Evolutionary conservation across 92 coral and sea anemone genomes (phyloP), one percentile per base, ranked within the genome.

Genomic region (Muricea muricata): DNA sequence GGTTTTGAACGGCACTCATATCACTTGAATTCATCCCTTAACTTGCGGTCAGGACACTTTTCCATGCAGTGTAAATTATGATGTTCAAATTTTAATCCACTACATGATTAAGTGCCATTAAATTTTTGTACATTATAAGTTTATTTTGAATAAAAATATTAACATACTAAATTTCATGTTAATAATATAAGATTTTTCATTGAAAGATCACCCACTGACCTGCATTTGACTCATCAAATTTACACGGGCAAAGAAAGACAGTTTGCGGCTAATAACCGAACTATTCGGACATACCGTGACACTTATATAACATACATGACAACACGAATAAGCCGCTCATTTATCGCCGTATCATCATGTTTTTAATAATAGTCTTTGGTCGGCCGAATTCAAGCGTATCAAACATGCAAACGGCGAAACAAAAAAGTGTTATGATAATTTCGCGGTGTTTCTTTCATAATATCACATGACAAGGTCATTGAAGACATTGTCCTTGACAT

Each of bases 321-420:
- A 31, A 40, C 65, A 75, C 80, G 65, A 75, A 75, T 66, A 75
- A 75, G 80, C 80, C 80, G 37, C 80, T 75, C 52, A 21, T 55
- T 75, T 47, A 40, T 40, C 66, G 76, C 65, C 41, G 23, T 50
- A 32, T 50, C 45, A 50, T 75, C 28, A 28, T 26, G 28, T 28
- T 11, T 17, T 75, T 29, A 75, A 48, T 8, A 73, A 23, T 45
- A 75, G 37, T 75, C 80, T 35, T 63, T 63, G 70, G 65, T 50
- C 65, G 80, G 80, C 45, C 26, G 65, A 75, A 75, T 23, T 50
- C 65, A 75, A 75, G 65, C 65, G 80, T 75, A 48, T 48, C 80
- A 75, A 75, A 50, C 80, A 50, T 47, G 65, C 65, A 26, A 75
- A 75, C 25, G 42, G 21, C 39, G 65, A 26, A 71, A 30, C 46